Conservation (phyloP, 2,797 vertebrate genomes). For the Rhynchonycteris naso region DNA sequence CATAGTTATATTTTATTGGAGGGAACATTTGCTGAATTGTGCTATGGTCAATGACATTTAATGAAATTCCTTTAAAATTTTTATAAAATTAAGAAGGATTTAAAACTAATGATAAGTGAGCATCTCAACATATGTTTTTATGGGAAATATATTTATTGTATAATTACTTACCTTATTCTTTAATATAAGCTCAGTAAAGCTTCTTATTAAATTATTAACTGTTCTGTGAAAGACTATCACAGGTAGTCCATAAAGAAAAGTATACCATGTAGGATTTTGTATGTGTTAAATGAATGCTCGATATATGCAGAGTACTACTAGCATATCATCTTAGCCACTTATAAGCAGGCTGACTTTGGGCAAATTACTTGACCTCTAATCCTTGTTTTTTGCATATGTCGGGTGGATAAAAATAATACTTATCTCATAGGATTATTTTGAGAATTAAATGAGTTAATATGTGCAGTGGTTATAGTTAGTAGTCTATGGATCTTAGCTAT, state of each 20-base stretch:
- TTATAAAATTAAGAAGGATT: background rate
- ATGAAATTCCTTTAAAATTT: conserved; percentile 10
- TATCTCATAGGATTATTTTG: background rate
- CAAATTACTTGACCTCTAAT: background rate
- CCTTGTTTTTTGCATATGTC: background rate
- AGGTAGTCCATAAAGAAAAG: background rate
- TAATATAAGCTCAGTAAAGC: background rate
- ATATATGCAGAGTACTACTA: background rate
- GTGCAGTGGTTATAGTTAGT: background rate
- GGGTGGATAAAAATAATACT: background rate
- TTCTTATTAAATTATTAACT: conserved; percentile 22
- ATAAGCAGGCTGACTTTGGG: background rate
- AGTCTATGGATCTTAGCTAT: background rate
- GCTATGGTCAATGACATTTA: conserved; percentile 35
- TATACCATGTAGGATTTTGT: background rate
- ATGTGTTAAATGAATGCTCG: background rate
- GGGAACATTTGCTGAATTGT: conserved; percentile 43
- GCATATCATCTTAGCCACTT: background rate
- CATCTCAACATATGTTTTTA: conserved; percentile 38
- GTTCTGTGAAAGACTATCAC: background rate
- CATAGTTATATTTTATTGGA: conserved; percentile 38
- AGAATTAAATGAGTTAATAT: background rate
- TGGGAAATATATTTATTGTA: background rate
- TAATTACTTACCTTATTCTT: background rate
- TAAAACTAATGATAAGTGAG: background rate